phyloP scores from a whole-genome alignment of 2,797 vertebrate species.

The Halcyon badia region DNA sequence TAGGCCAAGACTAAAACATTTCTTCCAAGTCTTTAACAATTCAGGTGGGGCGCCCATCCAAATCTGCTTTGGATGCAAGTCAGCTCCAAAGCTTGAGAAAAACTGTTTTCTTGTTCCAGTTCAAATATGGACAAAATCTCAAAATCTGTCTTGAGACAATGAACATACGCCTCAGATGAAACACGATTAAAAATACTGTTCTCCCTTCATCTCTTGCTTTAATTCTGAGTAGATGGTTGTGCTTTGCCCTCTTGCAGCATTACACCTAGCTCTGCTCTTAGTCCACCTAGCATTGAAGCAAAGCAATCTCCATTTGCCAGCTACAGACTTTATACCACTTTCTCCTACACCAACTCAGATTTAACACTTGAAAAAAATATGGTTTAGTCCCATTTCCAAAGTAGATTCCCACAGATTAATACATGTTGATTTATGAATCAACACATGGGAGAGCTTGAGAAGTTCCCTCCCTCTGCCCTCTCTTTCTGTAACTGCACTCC shows the following conservation, averaged over 20 bases:
- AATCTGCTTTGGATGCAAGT: conserved; percentile 59
- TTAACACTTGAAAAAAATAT: neutral
- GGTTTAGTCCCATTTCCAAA: neutral
- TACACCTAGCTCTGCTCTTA: neutral
- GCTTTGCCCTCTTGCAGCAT: neutral
- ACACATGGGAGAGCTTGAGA: neutral
- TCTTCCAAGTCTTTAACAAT: conserved; percentile 58
- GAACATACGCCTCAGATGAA: conserved; percentile 48
- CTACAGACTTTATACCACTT: neutral
- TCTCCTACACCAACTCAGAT: neutral
- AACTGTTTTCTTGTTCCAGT: conserved; percentile 63
- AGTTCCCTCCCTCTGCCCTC: neutral
- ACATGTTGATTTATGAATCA: neutral
- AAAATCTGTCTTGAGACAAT: conserved; percentile 67
- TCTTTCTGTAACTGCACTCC: neutral
- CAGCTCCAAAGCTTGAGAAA: conserved; percentile 51
- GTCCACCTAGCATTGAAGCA: accelerated
- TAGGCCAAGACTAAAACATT: conserved; percentile 33
- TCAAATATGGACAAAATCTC: conserved; percentile 64
- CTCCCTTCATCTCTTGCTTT: neutral
- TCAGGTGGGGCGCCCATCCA: conserved; percentile 59
- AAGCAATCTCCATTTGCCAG: neutral
- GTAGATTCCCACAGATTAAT: neutral
- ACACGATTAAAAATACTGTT: neutral
- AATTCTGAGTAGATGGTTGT: neutral